phyloP scores from a whole-genome alignment of 2,113 vertebrate species.

The Lanius ludovicianus region DNA sequence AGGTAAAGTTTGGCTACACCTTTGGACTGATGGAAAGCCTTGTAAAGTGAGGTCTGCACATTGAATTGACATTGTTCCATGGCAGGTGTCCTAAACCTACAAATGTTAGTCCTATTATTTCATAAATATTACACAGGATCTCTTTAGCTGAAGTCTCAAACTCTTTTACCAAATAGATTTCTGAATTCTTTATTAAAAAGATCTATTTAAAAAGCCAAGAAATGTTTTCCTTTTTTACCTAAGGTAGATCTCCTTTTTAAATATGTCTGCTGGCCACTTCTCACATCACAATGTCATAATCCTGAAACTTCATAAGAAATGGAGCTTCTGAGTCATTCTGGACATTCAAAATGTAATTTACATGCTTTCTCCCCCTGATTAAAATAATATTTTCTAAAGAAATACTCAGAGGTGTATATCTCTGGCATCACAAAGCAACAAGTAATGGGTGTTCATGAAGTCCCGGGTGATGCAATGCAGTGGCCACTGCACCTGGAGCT shows the following conservation, averaged over 20 bases:
- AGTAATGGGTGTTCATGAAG: neutral
- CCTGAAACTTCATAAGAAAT: neutral
- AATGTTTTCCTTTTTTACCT: neutral
- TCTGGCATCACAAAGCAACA: neutral
- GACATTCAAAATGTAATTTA: neutral
- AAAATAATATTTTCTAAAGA: neutral
- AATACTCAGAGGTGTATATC: neutral
- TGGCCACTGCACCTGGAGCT: neutral
- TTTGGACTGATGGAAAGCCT: neutral
- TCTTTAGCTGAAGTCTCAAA: neutral
- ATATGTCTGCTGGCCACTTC: neutral
- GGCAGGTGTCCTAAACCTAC: neutral
- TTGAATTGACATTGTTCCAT: accelerated
- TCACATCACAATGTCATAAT: neutral
- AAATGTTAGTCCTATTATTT: neutral
- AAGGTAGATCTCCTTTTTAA: neutral
- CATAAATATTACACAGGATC: neutral
- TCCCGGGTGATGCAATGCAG: neutral
- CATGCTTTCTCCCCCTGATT: neutral
- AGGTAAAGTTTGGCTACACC: neutral
- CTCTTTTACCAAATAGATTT: neutral
- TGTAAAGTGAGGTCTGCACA: neutral
- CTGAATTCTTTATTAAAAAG: neutral
- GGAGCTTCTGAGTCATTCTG: neutral
- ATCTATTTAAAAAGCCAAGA: neutral